A percentile compares a stretch with the other conserved stretches of the same genome.
Evolutionary conservation across 2,797 vertebrate genomes (phyloP).

Genomic region (Nyctibius grandis): DNA sequence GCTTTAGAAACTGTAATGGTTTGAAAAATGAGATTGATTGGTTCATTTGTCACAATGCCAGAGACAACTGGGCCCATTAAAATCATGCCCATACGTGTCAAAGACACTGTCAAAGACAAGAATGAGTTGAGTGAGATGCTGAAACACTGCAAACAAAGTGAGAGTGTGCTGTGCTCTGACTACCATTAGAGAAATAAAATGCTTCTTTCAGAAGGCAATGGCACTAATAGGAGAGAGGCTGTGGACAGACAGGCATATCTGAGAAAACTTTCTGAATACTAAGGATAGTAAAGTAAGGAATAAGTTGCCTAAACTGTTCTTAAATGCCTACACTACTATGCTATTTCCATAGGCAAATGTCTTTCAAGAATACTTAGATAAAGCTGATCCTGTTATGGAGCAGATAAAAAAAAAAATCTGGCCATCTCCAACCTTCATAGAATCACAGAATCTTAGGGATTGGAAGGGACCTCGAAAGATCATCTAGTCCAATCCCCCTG

Average conservation of each 20-base stretch:
- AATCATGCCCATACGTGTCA: neutral
- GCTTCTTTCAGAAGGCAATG: neutral
- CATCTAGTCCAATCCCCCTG: too few relatives aligned
- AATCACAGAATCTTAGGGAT: too few relatives aligned
- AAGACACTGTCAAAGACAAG: neutral
- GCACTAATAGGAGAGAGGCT: neutral
- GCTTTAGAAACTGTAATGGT: neutral
- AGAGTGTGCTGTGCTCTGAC: neutral
- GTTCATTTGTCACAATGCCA: neutral
- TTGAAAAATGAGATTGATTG: neutral
- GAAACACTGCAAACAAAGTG: neutral
- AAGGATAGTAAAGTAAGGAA: neutral
- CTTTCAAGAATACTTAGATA: neutral
- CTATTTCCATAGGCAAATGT: neutral
- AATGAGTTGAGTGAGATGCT: neutral
- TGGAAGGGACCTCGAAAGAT: too few relatives aligned
- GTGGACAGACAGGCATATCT: neutral
- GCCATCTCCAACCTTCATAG: neutral
- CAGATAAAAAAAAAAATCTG: fast-evolving
- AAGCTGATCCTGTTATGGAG: neutral
- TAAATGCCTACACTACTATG: neutral
- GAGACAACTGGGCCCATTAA: neutral
- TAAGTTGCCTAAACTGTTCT: neutral
- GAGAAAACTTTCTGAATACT: neutral
- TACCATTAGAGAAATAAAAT: neutral